Evolutionary conservation across 2,888 invertebrate species (phyloP), one percentile per base, ranked within the genome.

Genomic region (Elegia similella): DNA sequence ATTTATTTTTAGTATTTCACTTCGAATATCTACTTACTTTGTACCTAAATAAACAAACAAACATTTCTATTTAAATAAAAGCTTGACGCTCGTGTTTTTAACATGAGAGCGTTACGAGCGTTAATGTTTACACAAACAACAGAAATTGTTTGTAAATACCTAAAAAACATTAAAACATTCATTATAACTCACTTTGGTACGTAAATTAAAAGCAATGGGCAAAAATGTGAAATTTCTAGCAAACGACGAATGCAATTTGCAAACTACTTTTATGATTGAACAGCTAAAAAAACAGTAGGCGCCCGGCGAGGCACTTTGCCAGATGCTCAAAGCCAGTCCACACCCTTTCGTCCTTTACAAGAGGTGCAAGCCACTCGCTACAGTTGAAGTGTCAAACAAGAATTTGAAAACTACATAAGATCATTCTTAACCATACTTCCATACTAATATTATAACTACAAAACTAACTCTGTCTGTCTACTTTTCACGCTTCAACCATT

Each of bases 251-350:
- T 15, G 43, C 29, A 54, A 54, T 54, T 53, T 29, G 53, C 13
- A 54, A 54, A 43, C 44, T 46, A 46, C 34, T 43, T 46, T 32
- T 46, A 48, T 50, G 56, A 56, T 56, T 38, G 48, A 56, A 38
- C 44, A 48, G 29, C 15, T 50, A 50, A 48, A 55, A 55, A 56
- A 48, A 16, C 16, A 53, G 60, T 56, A 62, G 61, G 42, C 17
- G 47, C 42, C 55, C 48, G 56, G 42, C 61, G 55, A 64, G 75
- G 75, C 75, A 71, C 57, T 42, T 16, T 61, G 75, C 75, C 75
- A 75, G 75, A 67, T 61, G 50, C 46, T 50, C 50, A 34, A 50
- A 50, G 50, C 34, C 12, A n/a, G 38, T 2, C n/a, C 38, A 8
- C 38, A 38, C 38, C 38, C n/a, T 12, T 38, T 38, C 38, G 1